Conservation (phyloP, 2,797 vertebrate genomes). For the Thaleichthys pacificus region DNA sequence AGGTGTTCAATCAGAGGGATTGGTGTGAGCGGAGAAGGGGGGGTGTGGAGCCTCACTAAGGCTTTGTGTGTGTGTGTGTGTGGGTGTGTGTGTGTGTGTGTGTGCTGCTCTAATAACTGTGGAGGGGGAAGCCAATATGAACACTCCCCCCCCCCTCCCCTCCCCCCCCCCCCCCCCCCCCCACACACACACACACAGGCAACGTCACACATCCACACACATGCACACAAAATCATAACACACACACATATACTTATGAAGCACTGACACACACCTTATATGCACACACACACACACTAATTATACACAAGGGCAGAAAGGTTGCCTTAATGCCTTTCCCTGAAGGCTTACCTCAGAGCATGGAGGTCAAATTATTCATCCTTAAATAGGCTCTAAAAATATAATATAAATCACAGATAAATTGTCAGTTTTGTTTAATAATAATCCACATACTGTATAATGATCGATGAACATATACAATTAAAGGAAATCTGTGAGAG, state of each 20-base stretch:
- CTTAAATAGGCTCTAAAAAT: conserved; percentile 9
- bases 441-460: background rate
- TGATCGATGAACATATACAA: no score
- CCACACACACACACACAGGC: no score
- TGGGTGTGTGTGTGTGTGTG: conserved; percentile 1
- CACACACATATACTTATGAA: no score
- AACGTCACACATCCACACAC: background rate
- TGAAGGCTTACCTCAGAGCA: background rate
- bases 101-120: conserved; percentile 12
- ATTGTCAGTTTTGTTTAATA: conserved; percentile 2
- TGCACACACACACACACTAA: background rate
- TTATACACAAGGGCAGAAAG: conserved; percentile 29
- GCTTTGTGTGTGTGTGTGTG: background rate
- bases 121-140: background rate
- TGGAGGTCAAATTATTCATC: conserved; percentile 3
- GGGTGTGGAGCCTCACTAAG: background rate
- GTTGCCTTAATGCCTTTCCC: conserved; percentile 1
- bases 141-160: conserved; percentile 4
- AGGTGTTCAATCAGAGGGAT: conserved; percentile 26
- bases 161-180: background rate
- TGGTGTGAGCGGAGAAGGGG: background rate
- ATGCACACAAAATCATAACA: background rate
- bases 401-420: background rate
- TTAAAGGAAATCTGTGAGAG: no score
- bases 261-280: background rate